phyloP scores from a whole-genome alignment of 2,888 invertebrate species.

The Hypolimnas misippus region DNA sequence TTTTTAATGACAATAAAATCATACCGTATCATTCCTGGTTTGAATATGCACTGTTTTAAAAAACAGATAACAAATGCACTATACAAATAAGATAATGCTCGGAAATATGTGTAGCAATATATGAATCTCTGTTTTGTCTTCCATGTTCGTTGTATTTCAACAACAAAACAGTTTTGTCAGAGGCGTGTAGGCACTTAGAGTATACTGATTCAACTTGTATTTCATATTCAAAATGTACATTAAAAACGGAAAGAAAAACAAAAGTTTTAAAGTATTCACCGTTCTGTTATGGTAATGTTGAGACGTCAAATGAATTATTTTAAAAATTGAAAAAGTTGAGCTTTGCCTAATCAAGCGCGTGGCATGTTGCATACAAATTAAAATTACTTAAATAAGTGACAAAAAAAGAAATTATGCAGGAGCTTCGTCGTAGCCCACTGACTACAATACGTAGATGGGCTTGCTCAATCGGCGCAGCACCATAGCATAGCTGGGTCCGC shows the following conservation, averaged over 20 bases:
- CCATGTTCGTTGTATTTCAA: constrained; percentile 51
- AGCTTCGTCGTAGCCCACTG: too few species aligned
- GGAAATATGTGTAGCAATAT: constrained; percentile 2
- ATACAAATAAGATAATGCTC: background rate
- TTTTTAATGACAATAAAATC: background rate
- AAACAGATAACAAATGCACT: background rate
- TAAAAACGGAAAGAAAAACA: constrained; percentile 51
- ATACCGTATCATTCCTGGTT: background rate
- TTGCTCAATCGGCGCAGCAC: too few species aligned
- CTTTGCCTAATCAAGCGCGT: background rate
- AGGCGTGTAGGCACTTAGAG: constrained; percentile 64
- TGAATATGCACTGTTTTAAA: background rate
- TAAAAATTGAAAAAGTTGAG: background rate
- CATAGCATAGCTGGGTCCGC: too few species aligned
- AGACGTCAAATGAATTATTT: background rate
- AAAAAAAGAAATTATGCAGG: too few species aligned
- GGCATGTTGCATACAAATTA: constrained; percentile 2
- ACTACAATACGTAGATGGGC: too few species aligned
- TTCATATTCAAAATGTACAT: constrained; percentile 71
- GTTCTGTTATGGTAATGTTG: constrained; percentile 54
- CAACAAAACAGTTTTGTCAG: constrained; percentile 73
- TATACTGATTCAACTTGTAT: constrained; percentile 64
- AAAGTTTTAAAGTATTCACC: constrained; percentile 27
- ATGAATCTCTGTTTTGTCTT: constrained; percentile 59
- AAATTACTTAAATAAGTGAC: background rate